Percentiles rank a stretch among this genome's conserved stretches.
Conservation (phyloP, 2,113 vertebrate species). For the Eonycteris spelaea region DNA sequence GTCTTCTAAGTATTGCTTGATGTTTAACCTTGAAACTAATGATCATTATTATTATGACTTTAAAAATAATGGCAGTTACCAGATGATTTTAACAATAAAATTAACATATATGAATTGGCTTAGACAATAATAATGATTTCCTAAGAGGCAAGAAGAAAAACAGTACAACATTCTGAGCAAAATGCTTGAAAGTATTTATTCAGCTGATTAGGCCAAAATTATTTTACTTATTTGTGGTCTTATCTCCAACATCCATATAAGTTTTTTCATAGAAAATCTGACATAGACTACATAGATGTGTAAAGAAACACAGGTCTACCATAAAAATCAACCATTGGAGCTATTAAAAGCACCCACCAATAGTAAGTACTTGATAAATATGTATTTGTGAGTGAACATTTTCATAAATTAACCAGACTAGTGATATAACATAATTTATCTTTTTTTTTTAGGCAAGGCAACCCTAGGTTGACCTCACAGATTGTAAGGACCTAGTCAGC, state of each 20-base stretch:
- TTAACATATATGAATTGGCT: neutral
- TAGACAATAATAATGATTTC: neutral
- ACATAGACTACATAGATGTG: neutral
- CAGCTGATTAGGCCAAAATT: neutral
- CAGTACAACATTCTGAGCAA: neutral
- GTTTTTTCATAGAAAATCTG: neutral
- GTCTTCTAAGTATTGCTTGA: neutral
- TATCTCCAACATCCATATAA: neutral
- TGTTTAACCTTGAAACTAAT: neutral
- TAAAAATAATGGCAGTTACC: neutral
- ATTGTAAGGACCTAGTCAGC: too few species aligned
- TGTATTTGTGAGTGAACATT: neutral
- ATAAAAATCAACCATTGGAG: neutral
- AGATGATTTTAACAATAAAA: conserved; percentile 23
- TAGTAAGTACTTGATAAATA: neutral
- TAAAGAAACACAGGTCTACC: neutral
- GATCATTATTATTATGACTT: conserved; percentile 17
- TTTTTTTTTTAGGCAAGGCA: neutral
- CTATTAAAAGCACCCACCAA: neutral
- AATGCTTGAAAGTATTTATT: neutral
- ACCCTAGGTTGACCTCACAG: too few species aligned
- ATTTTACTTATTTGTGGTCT: neutral
- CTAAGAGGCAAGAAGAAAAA: conserved; percentile 10
- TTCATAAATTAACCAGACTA: conserved; percentile 21
- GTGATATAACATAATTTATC: neutral